These are phyloP conservation scores for Enteromius trimaculatus DNA, from an alignment of 2,797 vertebrate species.

Conservation along the genomic window DNA sequence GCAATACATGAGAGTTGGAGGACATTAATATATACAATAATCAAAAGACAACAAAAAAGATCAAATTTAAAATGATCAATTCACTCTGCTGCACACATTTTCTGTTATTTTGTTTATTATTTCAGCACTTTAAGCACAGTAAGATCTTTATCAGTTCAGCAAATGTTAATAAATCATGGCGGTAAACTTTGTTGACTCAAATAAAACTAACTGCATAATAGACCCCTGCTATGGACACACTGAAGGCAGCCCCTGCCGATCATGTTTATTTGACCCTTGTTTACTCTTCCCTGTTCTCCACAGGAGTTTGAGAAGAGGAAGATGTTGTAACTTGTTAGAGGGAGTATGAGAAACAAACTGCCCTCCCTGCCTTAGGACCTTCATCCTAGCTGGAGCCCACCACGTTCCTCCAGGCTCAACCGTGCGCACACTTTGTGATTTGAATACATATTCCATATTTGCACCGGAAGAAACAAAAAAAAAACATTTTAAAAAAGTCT, in stretches of 20 bases:
- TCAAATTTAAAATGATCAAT: not conserved
- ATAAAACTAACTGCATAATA: not conserved
- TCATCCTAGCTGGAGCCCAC: constrained; percentile 60
- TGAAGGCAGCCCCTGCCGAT: not conserved
- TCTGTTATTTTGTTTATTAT: not conserved
- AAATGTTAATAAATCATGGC: not conserved
- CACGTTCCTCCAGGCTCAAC: not conserved
- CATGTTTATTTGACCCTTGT: constrained; percentile 29
- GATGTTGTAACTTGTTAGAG: constrained; percentile 83
- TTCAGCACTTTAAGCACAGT: not conserved
- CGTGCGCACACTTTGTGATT: constrained; percentile 32
- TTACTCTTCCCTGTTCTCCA: constrained; percentile 60
- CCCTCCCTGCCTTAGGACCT: constrained; percentile 61
- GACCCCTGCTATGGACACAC: not conserved
- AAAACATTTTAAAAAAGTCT: constrained; percentile 22
- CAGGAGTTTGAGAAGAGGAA: constrained; percentile 99
- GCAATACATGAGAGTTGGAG: no score
- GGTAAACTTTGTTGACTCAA: not conserved
- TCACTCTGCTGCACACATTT: not conserved
- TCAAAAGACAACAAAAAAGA: not conserved
- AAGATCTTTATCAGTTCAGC: not conserved
- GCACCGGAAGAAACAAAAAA: constrained; percentile 23
- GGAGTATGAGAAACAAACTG: constrained; percentile 57
- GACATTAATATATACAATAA: no score
- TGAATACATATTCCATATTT: constrained; percentile 24